These are phyloP conservation scores for Stomorhina lunata DNA, from an alignment of 2,888 invertebrate genomes.

Conservation along the genomic window DNA sequence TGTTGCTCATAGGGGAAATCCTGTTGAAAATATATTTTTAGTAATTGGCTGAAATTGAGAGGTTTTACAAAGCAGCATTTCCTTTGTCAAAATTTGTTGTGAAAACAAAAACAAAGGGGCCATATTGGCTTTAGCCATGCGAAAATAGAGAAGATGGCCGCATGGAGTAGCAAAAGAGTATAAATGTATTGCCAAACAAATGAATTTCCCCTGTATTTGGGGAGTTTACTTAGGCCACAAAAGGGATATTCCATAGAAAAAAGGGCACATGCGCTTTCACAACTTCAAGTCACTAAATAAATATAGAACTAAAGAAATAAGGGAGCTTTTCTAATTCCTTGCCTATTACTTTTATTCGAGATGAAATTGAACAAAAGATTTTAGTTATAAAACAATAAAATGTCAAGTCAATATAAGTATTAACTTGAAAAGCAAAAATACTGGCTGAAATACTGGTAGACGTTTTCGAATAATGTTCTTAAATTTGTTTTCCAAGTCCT, in stretches of 20 bases:
- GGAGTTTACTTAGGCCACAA: constrained; percentile 53
- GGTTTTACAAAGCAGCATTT: constrained; percentile 28
- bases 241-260: constrained; percentile 49
- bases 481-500: constrained; percentile 67
- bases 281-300: background rate
- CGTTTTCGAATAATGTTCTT: constrained; percentile 34
- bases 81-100: constrained; percentile 18
- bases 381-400: constrained; percentile 6
- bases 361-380: background rate
- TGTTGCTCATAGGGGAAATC: constrained; percentile 59
- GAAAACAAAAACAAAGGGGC: constrained; percentile 65
- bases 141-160: constrained; percentile 60
- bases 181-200: too few relatives aligned
- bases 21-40: constrained; percentile 56
- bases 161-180: background rate
- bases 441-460: constrained; percentile 3
- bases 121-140: constrained; percentile 68
- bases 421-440: background rate
- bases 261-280: constrained; percentile 63
- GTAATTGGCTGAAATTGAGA: constrained; percentile 54
- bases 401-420: background rate
- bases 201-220: constrained; percentile 63
- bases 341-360: constrained; percentile 21
- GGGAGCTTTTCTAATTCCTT: constrained; percentile 22
- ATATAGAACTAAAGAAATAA: constrained; percentile 50